Evolutionary conservation across 1,140 invertebrate species (phyloP).

Genomic region (Rhagoletis pomonella): DNA sequence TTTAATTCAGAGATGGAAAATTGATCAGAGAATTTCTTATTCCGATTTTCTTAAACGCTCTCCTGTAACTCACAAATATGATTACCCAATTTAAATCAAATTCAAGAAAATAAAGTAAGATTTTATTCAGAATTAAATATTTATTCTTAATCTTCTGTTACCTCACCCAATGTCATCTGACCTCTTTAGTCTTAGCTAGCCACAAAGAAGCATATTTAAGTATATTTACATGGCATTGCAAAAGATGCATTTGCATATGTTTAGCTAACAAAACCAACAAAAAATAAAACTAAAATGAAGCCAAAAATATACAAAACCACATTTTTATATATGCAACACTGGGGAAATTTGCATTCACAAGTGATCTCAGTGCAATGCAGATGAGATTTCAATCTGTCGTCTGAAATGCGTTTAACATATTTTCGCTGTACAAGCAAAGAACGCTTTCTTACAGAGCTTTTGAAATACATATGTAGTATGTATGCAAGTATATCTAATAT

Average conservation of each 20-base stretch:
- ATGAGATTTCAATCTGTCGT: constrained; percentile 46
- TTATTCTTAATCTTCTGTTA: too few relatives aligned
- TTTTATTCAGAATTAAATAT: too few relatives aligned
- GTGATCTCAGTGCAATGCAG: constrained; percentile 32
- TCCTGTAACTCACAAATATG: too few relatives aligned
- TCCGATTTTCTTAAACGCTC: too few relatives aligned
- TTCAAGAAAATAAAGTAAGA: too few relatives aligned
- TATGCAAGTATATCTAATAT: background rate
- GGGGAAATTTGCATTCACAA: constrained; percentile 21
- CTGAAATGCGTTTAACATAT: constrained; percentile 18
- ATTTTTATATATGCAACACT: constrained; percentile 16
- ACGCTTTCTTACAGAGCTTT: background rate
- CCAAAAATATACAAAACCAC: background rate
- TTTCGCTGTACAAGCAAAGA: constrained; percentile 1
- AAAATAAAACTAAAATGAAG: background rate
- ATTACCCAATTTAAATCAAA: too few relatives aligned
- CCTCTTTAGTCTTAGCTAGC: too few relatives aligned
- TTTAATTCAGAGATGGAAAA: too few relatives aligned
- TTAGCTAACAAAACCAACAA: background rate
- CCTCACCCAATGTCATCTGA: too few relatives aligned
- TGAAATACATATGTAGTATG: background rate
- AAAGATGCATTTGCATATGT: background rate
- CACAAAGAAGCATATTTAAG: too few relatives aligned
- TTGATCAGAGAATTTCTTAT: too few relatives aligned
- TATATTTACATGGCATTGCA: too few relatives aligned